Evolutionary conservation across 2,113 vertebrate genomes (phyloP).

Genomic region (Todiramphus chloris): DNA sequence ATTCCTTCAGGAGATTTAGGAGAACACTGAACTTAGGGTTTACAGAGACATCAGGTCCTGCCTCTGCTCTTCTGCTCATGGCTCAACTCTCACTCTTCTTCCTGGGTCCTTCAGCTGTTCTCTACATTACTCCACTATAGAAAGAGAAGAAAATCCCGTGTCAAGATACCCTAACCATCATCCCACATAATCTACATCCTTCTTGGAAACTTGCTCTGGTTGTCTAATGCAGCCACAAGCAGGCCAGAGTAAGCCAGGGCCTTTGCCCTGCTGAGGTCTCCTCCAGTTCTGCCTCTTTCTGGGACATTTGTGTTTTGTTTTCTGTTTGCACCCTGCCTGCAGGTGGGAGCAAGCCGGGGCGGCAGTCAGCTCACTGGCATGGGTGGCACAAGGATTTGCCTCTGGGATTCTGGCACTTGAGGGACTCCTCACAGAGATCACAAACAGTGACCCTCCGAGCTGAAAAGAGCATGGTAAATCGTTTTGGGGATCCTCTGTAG

Average conservation of each 20-base stretch:
- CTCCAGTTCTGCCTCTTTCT: neutral
- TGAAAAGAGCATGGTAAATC: neutral
- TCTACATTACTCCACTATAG: accelerated
- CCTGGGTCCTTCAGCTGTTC: neutral
- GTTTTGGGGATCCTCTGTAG: neutral
- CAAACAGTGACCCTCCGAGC: neutral
- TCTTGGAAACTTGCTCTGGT: neutral
- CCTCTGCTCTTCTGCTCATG: neutral
- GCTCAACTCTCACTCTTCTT: neutral
- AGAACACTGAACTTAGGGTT: neutral
- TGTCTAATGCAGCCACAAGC: accelerated
- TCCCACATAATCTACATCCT: neutral
- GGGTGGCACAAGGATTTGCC: neutral
- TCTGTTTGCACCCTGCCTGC: neutral
- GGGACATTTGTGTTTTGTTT: neutral
- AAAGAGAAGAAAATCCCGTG: neutral
- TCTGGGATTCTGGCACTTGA: accelerated
- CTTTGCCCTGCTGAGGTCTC: accelerated
- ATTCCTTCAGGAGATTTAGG: neutral
- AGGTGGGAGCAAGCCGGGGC: accelerated
- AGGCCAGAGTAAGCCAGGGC: accelerated
- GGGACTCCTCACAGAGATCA: accelerated
- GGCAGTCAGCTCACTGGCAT: neutral
- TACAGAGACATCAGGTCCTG: neutral
- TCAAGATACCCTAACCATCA: neutral